phyloP scores from a whole-genome alignment of 2,888 invertebrate genomes.

The Phengaris alcon region DNA sequence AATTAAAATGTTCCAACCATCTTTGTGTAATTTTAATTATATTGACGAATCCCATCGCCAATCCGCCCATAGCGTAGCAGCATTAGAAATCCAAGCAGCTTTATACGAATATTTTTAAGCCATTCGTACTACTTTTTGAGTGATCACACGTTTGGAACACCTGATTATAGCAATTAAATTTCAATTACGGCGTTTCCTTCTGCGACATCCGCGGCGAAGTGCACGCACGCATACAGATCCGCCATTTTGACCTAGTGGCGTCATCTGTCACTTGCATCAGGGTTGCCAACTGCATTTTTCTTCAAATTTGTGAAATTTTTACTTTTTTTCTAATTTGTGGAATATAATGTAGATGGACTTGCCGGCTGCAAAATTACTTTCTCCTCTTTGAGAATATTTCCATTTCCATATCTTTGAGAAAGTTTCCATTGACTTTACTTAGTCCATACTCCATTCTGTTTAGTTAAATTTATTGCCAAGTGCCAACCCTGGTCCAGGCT shows the following conservation, averaged over 20 bases:
- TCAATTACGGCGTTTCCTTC: constrained; percentile 59
- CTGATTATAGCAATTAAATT: constrained; percentile 57
- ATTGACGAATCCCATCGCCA: too few relatives aligned
- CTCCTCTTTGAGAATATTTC: too few relatives aligned
- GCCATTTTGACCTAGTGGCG: constrained; percentile 47
- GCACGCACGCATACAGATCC: constrained; percentile 62
- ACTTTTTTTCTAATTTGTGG: too few relatives aligned
- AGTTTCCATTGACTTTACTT: neutral
- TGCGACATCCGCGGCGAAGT: constrained; percentile 54
- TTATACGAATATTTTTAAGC: too few relatives aligned
- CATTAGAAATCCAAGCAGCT: too few relatives aligned
- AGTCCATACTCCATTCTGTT: neutral
- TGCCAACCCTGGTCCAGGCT: neutral
- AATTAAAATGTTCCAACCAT: too few relatives aligned
- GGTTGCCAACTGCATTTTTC: neutral
- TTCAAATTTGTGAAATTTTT: neutral
- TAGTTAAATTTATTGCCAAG: neutral
- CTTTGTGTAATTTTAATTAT: too few relatives aligned
- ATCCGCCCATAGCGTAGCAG: too few relatives aligned
- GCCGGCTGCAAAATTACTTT: too few relatives aligned
- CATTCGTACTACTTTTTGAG: neutral
- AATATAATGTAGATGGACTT: too few relatives aligned
- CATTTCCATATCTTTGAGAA: too few relatives aligned
- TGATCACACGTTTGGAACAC: neutral
- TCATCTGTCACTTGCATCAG: constrained; percentile 46